These are phyloP conservation scores for Drosophila novamexicana DNA, from an alignment of 1,140 invertebrate species.

Conservation along the genomic window DNA sequence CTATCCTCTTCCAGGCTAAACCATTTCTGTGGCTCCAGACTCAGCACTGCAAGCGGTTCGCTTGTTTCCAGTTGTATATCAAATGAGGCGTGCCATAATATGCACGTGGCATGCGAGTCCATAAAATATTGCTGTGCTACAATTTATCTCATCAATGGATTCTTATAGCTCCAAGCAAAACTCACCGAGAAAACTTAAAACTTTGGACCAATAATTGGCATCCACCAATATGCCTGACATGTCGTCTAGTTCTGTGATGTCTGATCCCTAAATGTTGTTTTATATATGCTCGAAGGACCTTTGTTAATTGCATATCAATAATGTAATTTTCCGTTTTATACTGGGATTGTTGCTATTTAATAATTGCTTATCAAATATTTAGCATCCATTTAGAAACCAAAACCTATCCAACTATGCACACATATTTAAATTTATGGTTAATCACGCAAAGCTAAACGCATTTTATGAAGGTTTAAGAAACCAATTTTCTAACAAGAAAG, in stretches of 20 bases:
- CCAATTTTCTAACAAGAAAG: too few species aligned
- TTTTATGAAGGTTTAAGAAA: too few species aligned
- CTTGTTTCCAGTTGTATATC: conserved; percentile 37
- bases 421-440: too few species aligned
- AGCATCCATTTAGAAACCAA: neutral
- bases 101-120: conserved; percentile 60
- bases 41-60: conserved; percentile 30
- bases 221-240: conserved; percentile 19
- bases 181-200: conserved; percentile 69
- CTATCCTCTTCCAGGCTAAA: neutral
- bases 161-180: neutral
- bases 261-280: neutral
- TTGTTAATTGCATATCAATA: neutral
- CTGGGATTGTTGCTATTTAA: neutral
- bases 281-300: conserved; percentile 12
- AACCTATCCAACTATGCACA: too few species aligned
- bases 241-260: neutral
- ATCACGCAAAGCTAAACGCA: too few species aligned
- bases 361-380: conserved; percentile 1
- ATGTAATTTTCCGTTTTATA: neutral
- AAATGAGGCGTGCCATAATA: conserved; percentile 61
- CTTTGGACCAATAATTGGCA: conserved; percentile 54
- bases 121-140: conserved; percentile 61
- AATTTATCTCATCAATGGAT: conserved; percentile 1
- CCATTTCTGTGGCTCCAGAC: conserved; percentile 48